phyloP scores from a whole-genome alignment of 2,797 vertebrate species.

The Nothura maculosa region DNA sequence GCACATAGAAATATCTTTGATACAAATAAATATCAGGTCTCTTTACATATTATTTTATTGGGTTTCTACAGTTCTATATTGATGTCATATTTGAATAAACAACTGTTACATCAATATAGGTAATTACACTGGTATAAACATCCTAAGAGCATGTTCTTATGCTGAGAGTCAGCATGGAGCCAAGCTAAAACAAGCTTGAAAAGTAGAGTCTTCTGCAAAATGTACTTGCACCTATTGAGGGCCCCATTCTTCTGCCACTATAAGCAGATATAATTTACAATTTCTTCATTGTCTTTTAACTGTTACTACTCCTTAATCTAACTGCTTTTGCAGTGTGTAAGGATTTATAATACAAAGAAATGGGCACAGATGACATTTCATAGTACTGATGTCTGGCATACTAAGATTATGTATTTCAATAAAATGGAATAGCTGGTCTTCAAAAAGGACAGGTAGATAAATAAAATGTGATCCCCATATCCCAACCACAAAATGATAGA shows the following conservation, averaged over 20 bases:
- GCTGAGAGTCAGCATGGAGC: background rate
- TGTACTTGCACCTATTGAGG: background rate
- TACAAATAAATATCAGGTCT: background rate
- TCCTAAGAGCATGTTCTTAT: background rate
- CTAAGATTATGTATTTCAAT: constrained; percentile 30
- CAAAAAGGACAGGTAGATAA: constrained; percentile 54
- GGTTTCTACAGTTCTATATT: background rate
- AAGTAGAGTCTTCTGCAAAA: background rate
- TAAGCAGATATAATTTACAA: background rate
- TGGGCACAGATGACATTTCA: constrained; percentile 48
- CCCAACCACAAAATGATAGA: constrained; percentile 6
- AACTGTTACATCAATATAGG: background rate
- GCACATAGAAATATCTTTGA: background rate
- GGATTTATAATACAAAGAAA: constrained; percentile 17
- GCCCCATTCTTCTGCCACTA: background rate
- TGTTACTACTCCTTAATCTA: background rate
- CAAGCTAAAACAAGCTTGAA: fast-evolving
- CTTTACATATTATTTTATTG: background rate
- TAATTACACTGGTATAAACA: background rate
- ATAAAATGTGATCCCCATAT: constrained; percentile 33
- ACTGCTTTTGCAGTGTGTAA: constrained; percentile 24
- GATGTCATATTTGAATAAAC: background rate
- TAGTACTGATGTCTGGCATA: constrained; percentile 35
- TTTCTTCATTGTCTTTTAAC: constrained; percentile 30
- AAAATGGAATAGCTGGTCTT: constrained; percentile 36